These are phyloP conservation scores for Xestia ashworthii DNA, from an alignment of 2,888 invertebrate genomes.

Conservation along the genomic window DNA sequence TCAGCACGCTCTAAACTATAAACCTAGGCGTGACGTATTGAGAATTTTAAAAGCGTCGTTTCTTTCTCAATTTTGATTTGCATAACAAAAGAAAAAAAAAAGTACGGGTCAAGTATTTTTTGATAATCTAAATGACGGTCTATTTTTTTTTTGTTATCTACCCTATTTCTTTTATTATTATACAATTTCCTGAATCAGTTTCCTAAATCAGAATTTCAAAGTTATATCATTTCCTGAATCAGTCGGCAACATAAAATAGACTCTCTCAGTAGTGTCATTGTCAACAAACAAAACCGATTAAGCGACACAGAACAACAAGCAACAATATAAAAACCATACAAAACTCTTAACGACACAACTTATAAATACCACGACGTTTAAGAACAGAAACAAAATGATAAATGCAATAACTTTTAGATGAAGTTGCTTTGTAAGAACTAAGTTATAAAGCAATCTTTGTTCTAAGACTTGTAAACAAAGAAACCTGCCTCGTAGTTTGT, in stretches of 20 bases:
- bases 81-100: too few species aligned
- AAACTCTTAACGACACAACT: constrained; percentile 44
- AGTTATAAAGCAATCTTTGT: constrained; percentile 22
- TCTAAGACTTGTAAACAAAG: constrained; percentile 3
- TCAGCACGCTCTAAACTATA: too few species aligned
- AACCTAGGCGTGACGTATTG: too few species aligned
- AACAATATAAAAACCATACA: constrained; percentile 26
- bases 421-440: constrained; percentile 18
- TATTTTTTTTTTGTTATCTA: too few species aligned
- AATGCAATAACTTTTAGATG: constrained; percentile 44
- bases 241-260: neutral
- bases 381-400: constrained; percentile 44
- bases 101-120: too few species aligned
- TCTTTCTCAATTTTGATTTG: too few species aligned
- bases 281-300: constrained; percentile 38
- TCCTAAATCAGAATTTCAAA: too few species aligned
- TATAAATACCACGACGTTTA: constrained; percentile 36
- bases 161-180: too few species aligned
- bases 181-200: too few species aligned
- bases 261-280: neutral
- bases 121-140: too few species aligned
- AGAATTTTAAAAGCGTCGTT: too few species aligned
- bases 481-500: neutral
- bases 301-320: neutral
- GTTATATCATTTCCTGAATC: neutral